A percentile compares a stretch with the other conserved stretches of the same genome.
Evolutionary conservation across 2,888 invertebrate genomes (phyloP).

Genomic region (Diploptera punctata): DNA sequence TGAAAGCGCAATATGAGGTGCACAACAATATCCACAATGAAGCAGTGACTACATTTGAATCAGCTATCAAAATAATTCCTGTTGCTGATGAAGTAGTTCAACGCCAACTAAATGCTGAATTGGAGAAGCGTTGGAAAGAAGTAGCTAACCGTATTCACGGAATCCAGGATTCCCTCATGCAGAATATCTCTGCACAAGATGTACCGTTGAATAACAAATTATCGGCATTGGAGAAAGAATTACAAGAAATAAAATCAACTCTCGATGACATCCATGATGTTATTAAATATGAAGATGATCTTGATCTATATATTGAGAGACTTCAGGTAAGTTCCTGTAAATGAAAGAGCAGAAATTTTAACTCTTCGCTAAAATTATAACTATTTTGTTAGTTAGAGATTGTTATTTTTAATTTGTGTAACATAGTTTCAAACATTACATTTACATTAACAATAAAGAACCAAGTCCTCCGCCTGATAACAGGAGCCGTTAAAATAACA

Average conservation of each 20-base stretch:
- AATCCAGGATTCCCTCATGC: constrained; percentile 35
- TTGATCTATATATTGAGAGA: constrained; percentile 80
- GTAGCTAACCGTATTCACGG: constrained; percentile 65
- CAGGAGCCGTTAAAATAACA: too few relatives aligned
- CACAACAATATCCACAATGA: constrained; percentile 79
- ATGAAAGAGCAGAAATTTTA: too few relatives aligned
- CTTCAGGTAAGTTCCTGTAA: constrained; percentile 62
- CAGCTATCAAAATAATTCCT: constrained; percentile 77
- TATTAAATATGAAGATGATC: constrained; percentile 82
- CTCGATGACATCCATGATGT: constrained; percentile 77
- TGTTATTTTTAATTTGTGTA: too few relatives aligned
- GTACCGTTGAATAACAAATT: constrained; percentile 78
- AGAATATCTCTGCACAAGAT: constrained; percentile 74
- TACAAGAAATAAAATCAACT: constrained; percentile 73
- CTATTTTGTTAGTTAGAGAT: too few relatives aligned
- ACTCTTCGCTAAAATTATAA: too few relatives aligned
- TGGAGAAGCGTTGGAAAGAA: constrained; percentile 78
- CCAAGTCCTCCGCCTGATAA: too few relatives aligned
- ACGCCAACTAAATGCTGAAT: constrained; percentile 76
- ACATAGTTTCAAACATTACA: too few relatives aligned
- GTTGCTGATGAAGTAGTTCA: constrained; percentile 86
- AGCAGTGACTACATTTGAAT: constrained; percentile 75
- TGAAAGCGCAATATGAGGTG: constrained; percentile 86
- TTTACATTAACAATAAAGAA: too few relatives aligned
- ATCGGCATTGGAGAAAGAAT: constrained; percentile 75